These are phyloP conservation scores for Scalopus aquaticus DNA, from an alignment of 2,113 vertebrate species.

Conservation along the genomic window DNA sequence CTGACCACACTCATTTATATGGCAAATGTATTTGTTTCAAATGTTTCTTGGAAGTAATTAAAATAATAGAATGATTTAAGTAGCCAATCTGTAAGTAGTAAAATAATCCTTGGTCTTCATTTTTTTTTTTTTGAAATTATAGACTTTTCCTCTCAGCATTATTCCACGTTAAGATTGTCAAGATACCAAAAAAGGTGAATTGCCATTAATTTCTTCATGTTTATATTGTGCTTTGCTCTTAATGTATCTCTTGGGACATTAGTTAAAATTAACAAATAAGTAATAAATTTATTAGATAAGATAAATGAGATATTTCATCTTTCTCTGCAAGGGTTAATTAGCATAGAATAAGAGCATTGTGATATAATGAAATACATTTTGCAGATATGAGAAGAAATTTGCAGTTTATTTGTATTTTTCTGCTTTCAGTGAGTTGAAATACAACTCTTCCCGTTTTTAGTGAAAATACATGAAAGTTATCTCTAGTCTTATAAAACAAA, in stretches of 20 bases:
- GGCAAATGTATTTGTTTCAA: neutral
- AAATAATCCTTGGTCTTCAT: neutral
- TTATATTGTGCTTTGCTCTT: neutral
- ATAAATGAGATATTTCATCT: neutral
- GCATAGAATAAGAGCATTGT: neutral
- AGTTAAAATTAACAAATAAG: slow-evolving; percentile 6
- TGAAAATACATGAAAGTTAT: neutral
- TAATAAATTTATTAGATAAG: neutral
- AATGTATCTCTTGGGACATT: neutral
- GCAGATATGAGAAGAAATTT: slow-evolving; percentile 25
- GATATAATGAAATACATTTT: neutral
- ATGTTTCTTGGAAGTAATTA: slow-evolving; percentile 28
- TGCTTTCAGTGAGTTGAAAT: slow-evolving; percentile 44
- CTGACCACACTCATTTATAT: neutral
- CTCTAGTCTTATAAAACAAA: neutral
- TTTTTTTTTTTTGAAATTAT: slow-evolving; percentile 9
- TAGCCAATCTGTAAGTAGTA: neutral
- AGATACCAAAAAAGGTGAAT: neutral
- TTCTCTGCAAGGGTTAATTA: neutral
- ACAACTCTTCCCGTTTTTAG: neutral
- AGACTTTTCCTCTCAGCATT: neutral
- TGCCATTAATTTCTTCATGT: slow-evolving; percentile 60
- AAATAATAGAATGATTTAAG: neutral
- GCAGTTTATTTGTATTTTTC: neutral
- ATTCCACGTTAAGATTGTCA: neutral